phyloP scores from a whole-genome alignment of 2,797 vertebrate species.

The Spatula versicolor region DNA sequence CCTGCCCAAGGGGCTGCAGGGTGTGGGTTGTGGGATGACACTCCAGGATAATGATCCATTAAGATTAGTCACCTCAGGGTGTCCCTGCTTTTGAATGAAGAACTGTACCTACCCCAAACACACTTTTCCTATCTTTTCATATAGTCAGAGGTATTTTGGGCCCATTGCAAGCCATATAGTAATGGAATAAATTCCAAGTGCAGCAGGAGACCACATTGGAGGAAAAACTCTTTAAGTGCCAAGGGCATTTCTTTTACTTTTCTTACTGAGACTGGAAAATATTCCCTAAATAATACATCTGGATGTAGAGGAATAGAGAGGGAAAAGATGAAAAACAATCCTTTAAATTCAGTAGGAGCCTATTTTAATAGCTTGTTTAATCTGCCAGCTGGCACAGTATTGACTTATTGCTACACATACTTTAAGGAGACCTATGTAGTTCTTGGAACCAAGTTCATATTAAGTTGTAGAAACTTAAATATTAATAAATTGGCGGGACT shows the following conservation, averaged over 20 bases:
- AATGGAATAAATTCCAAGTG: constrained; percentile 66
- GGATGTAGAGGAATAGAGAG: constrained; percentile 66
- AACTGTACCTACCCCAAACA: not conserved
- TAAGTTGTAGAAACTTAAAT: constrained; percentile 77
- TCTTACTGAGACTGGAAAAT: constrained; percentile 71
- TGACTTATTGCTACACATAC: constrained; percentile 75
- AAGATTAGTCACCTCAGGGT: not conserved
- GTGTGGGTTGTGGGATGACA: not conserved
- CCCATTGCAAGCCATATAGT: constrained; percentile 13
- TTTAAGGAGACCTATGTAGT: constrained; percentile 74
- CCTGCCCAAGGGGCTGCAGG: not conserved
- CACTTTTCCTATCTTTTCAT: not conserved
- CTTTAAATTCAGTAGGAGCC: constrained; percentile 76
- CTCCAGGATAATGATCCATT: rapidly evolving
- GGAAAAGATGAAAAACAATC: constrained; percentile 75
- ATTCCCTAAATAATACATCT: constrained; percentile 75
- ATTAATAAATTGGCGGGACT: constrained; percentile 72
- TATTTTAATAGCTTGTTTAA: constrained; percentile 73
- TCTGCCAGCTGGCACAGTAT: constrained; percentile 76
- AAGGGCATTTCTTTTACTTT: constrained; percentile 62
- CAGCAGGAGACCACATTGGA: constrained; percentile 46
- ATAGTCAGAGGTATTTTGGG: constrained; percentile 19
- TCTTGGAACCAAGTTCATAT: constrained; percentile 76
- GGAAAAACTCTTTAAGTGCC: constrained; percentile 59
- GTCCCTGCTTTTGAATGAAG: not conserved